Evolutionary conservation across 2,888 invertebrate species (phyloP).

Genomic region (Eupelmus urozonus): DNA sequence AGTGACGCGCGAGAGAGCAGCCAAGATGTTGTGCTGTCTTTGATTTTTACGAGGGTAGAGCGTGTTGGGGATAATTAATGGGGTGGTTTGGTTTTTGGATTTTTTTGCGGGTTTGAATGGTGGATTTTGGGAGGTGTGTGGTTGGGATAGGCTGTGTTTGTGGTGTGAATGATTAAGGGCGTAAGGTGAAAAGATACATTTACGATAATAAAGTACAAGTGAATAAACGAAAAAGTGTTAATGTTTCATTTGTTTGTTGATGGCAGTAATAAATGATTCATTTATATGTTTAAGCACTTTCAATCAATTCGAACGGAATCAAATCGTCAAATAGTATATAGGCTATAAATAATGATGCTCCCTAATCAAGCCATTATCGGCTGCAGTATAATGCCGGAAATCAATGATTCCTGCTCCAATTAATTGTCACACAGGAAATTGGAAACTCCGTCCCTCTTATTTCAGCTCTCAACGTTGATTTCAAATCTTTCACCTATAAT

Average conservation of each 20-base stretch:
- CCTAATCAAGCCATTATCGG: background rate
- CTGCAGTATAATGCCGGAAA: background rate
- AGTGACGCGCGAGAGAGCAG: conserved; percentile 30
- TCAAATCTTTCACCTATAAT: conserved; percentile 1
- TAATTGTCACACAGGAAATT: conserved; percentile 19
- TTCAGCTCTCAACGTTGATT: background rate
- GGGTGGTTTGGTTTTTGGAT: background rate
- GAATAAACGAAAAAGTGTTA: background rate
- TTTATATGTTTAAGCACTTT: background rate
- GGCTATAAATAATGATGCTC: conserved; percentile 7
- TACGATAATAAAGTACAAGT: background rate
- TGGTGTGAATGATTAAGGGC: background rate
- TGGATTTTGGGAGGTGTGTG: background rate
- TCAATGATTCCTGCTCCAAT: conserved; percentile 9
- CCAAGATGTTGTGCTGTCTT: conserved; percentile 12
- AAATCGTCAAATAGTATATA: background rate
- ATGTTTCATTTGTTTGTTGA: background rate
- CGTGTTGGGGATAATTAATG: conserved; percentile 35
- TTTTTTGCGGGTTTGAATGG: background rate
- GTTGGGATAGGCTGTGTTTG: background rate
- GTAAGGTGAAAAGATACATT: too few relatives aligned
- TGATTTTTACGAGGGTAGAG: conserved; percentile 46
- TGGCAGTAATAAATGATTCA: background rate
- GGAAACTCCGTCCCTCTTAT: conserved; percentile 14
- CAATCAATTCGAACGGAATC: background rate